These are phyloP conservation scores for Cephus nigrinus DNA, from an alignment of 2,888 invertebrate genomes.

Conservation along the genomic window DNA sequence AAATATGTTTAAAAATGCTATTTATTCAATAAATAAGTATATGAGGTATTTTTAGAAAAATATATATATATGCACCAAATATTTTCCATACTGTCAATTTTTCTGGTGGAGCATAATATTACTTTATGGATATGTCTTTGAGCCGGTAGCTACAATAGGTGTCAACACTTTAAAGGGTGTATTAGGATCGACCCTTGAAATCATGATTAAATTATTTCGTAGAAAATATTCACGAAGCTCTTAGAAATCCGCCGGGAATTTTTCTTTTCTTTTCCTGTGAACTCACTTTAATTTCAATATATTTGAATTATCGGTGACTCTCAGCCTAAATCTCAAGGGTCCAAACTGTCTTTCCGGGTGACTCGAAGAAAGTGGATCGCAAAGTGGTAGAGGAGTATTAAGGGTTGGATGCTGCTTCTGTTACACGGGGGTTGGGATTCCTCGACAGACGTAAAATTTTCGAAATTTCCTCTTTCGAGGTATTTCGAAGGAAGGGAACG, in stretches of 20 bases:
- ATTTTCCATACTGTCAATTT: not conserved
- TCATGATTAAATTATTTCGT: not conserved
- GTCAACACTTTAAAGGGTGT: not conserved
- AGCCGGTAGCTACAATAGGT: not conserved
- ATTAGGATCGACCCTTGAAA: not conserved
- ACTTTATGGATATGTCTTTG: not conserved
- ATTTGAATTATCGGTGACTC: constrained; percentile 24
- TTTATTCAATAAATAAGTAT: no score
- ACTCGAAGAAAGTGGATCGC: not conserved
- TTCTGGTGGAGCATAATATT: not conserved
- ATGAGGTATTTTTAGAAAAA: not conserved
- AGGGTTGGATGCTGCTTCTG: not conserved
- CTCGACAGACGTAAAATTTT: not conserved
- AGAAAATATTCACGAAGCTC: not conserved
- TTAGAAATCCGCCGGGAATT: not conserved
- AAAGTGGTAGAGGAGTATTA: not conserved
- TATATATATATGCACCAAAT: not conserved
- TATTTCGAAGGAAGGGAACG: not conserved
- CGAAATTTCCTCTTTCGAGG: not conserved
- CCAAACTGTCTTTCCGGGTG: not conserved
- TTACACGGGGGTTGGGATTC: not conserved
- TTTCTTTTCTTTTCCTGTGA: not conserved
- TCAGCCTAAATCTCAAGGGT: constrained; percentile 16
- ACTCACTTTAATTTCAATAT: constrained; percentile 29
- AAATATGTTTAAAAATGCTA: no score